Evolutionary conservation across 1,140 invertebrate species (phyloP).

Genomic region (roundworm (Caenorhabditis elegans)): WBcel235 BX284604.4:8642501-8643000

Average conservation of each 20-base stretch:
- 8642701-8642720: too few species aligned
- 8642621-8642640: conserved; percentile 15
- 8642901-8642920: conserved; percentile 88
- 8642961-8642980: conserved; percentile 22
- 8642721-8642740: too few species aligned
- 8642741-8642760: conserved; percentile 71
- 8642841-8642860: conserved; percentile 81
- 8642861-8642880: conserved; percentile 76
- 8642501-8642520: conserved; percentile 38
- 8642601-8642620: conserved; percentile 21
- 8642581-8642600: conserved; percentile 18
- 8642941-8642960: neutral
- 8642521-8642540: conserved; percentile 40
- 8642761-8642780: conserved; percentile 72
- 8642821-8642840: conserved; percentile 84
- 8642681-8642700: neutral
- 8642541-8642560: conserved; percentile 37
- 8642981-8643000: too few species aligned
- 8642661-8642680: neutral
- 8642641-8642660: neutral
- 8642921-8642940: neutral
- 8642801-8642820: conserved; percentile 81
- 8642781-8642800: conserved; percentile 84
- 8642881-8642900: conserved; percentile 85
- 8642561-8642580: neutral